A percentile compares a stretch with the other conserved stretches of the same genome.
phyloP scores from a whole-genome alignment of 1,140 invertebrate species.

The Macrocentrus cingulum region DNA sequence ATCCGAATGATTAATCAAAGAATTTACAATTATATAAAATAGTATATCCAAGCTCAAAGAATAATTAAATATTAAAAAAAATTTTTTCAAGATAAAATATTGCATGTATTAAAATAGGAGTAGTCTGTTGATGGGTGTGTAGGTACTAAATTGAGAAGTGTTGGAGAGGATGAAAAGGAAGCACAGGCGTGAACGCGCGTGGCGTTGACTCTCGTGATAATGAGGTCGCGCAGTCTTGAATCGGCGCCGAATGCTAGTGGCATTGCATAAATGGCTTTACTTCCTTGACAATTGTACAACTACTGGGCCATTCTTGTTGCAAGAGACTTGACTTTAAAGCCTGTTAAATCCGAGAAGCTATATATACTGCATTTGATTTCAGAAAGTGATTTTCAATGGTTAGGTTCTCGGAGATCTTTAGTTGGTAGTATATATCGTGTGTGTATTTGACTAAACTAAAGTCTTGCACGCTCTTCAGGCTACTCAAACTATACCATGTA shows the following conservation, averaged over 20 bases:
- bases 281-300: background rate
- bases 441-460: too few relatives aligned
- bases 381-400: background rate
- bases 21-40: too few relatives aligned
- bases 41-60: too few relatives aligned
- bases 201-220: background rate
- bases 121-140: too few relatives aligned
- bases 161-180: background rate
- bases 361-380: background rate
- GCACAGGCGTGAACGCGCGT: background rate
- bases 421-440: too few relatives aligned
- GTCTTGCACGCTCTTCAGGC: too few relatives aligned
- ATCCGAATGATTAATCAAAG: too few relatives aligned
- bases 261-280: conserved; percentile 11
- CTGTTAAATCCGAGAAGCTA: conserved; percentile 7
- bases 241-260: conserved; percentile 7
- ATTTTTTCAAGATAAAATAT: too few relatives aligned
- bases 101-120: too few relatives aligned
- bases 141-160: background rate
- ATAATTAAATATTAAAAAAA: too few relatives aligned
- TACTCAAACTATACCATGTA: too few relatives aligned
- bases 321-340: conserved; percentile 2
- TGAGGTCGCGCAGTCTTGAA: conserved; percentile 5
- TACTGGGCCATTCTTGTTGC: background rate
- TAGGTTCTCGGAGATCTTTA: too few relatives aligned